Conservation (phyloP, 1,140 invertebrate genomes). For the Eufriesea mexicana region DNA sequence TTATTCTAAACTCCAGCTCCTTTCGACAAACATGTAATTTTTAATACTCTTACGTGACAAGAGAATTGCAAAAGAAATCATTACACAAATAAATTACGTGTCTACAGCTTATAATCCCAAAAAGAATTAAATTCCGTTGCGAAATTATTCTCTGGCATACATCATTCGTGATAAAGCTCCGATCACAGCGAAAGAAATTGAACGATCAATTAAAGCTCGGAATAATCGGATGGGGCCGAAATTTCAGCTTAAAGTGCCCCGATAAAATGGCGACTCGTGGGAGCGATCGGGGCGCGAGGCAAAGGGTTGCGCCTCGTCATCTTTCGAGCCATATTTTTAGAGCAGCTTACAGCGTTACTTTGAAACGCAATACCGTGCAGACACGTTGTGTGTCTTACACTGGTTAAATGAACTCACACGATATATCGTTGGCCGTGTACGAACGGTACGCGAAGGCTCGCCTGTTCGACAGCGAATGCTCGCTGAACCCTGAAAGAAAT, state of each 20-base stretch:
- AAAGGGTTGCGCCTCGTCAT: slow-evolving; percentile 20
- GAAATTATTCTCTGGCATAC: too few relatives aligned
- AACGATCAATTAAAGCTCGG: background rate
- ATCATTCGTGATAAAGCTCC: too few relatives aligned
- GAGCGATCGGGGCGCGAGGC: background rate
- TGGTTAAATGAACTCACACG: slow-evolving; percentile 30
- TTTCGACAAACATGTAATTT: too few relatives aligned
- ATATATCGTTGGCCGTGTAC: background rate
- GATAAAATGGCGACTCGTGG: background rate
- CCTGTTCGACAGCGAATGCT: slow-evolving; percentile 47
- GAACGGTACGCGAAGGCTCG: background rate
- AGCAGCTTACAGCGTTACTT: slow-evolving; percentile 32
- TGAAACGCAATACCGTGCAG: slow-evolving; percentile 14
- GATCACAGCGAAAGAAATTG: background rate
- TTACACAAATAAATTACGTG: too few relatives aligned
- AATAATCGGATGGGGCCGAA: background rate
- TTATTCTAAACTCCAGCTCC: too few relatives aligned
- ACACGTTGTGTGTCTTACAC: background rate
- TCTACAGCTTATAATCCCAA: too few relatives aligned
- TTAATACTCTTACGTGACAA: too few relatives aligned
- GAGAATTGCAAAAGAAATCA: too few relatives aligned
- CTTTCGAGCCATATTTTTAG: slow-evolving; percentile 35
- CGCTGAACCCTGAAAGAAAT: slow-evolving; percentile 66
- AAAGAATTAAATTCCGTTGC: too few relatives aligned
- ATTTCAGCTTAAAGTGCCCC: background rate